Conservation (phyloP, 2,888 invertebrate species). For the Deilephila porcellus region DNA sequence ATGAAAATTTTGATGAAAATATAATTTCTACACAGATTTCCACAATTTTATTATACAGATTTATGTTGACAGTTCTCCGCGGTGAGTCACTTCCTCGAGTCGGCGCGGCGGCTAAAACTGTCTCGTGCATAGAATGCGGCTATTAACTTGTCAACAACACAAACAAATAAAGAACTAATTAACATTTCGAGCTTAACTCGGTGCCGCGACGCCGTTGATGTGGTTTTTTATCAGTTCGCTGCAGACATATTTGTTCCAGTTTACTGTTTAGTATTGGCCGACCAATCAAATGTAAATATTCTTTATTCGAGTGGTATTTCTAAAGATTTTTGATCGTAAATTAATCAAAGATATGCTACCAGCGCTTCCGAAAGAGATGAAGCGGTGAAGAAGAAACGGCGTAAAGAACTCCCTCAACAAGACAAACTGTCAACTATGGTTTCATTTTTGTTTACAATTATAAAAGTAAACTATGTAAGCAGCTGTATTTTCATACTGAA, state of each 20-base stretch:
- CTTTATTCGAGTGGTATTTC: too few species aligned
- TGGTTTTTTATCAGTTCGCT: background rate
- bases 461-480: too few species aligned
- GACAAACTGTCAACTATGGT: too few species aligned
- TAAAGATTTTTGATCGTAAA: too few species aligned
- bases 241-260: background rate
- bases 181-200: conserved; percentile 29
- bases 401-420: too few species aligned
- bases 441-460: too few species aligned
- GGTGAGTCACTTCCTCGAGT: conserved; percentile 49
- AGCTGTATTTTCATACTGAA: too few species aligned
- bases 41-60: background rate
- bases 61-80: conserved; percentile 43
- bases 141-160: conserved; percentile 44
- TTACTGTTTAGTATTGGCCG: background rate
- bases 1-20: background rate
- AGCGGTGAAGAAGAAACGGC: too few species aligned
- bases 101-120: conserved; percentile 33
- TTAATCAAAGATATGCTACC: too few species aligned
- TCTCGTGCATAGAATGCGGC: conserved; percentile 30
- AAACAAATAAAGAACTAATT: conserved; percentile 46
- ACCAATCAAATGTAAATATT: too few species aligned
- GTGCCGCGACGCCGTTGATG: background rate
- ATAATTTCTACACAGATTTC: background rate
- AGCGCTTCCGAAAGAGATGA: too few species aligned